Evolutionary conservation across 2,113 vertebrate species (phyloP).

Genomic region (Chloropsis cyanopogon): DNA sequence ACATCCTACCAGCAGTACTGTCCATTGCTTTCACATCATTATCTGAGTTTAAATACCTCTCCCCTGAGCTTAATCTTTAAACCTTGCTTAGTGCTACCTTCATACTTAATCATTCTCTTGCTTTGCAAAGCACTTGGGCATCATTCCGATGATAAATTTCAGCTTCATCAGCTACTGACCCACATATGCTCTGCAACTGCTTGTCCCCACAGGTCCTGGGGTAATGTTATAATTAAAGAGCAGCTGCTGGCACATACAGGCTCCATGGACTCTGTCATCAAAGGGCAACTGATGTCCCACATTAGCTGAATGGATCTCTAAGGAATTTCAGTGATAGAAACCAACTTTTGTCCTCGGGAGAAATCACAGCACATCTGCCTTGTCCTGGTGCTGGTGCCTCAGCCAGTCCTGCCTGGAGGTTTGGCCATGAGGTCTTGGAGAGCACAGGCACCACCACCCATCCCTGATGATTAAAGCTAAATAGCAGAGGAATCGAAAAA

Average conservation of each 20-base stretch:
- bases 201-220: conserved; percentile 23
- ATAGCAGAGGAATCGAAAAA: not conserved
- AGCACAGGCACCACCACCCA: not conserved
- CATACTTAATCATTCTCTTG: conserved; percentile 61
- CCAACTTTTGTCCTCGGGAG: not conserved
- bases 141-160: conserved; percentile 64
- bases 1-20: conserved; percentile 43
- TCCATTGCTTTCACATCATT: conserved; percentile 58
- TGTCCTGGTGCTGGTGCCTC: not conserved
- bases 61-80: conserved; percentile 52
- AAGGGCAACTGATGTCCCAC: conserved; percentile 50
- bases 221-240: conserved; percentile 52
- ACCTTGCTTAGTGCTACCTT: conserved; percentile 47
- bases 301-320: conserved; percentile 44
- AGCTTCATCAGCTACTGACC: conserved; percentile 63
- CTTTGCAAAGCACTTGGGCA: conserved; percentile 47
- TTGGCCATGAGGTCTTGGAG: not conserved
- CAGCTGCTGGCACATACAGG: conserved; percentile 38
- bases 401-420: not conserved
- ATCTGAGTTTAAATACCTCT: conserved; percentile 45
- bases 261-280: conserved; percentile 8
- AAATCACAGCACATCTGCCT: not conserved
- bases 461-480: not conserved
- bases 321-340: conserved; percentile 9
- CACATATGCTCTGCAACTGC: conserved; percentile 40